Evolutionary conservation across 2,797 vertebrate genomes (phyloP), one percentile per base, ranked within the genome.

Genomic region (Betta splendens): DNA sequence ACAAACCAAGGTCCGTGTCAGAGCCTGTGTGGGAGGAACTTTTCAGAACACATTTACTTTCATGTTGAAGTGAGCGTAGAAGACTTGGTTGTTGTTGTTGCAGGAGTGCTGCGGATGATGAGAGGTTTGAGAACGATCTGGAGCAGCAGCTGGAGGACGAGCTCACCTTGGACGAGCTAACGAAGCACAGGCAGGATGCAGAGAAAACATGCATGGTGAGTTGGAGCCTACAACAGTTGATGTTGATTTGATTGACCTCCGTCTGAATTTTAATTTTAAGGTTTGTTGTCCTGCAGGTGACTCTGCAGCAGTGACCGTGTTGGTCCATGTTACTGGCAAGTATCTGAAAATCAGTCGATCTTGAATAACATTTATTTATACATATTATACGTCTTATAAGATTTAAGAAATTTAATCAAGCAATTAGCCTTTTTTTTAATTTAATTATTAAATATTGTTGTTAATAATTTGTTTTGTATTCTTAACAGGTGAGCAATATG

Each of bases 191-290:
- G 77, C 90, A 94, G 75, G 83, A 90, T 42, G 92, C 93, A 66
- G 95, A 98, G 47, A 95, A 98, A 79, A 87, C 91, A 0, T 94
- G 94, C 81, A 93, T 96, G 96, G 97, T 98, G 87, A 80, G 85
- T 48, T 37, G 35, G 16, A 10, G 13, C 37, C 51, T 52, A 23
- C 29, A 5, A 32, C 18, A 25, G 21, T 3, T 32, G 3, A 0
- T 46, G 70, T 43, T 40, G 23, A 35, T 33, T 48, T n/a, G 3
- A 28, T 28, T 28, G 28, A 43, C 61, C 39, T 9, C 45, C 9
- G 13, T 26, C 13, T 46, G 25, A 25, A 12, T 51, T 13, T 5
- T 54, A 26, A 5, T 17, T 57, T 50, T 56, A 16, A 82, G 35
- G 20, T 52, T 77, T 90, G 17, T 85, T 87, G 87, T 89, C 83